phyloP scores from a whole-genome alignment of 1,140 invertebrate species.

The Euschistus heros region DNA sequence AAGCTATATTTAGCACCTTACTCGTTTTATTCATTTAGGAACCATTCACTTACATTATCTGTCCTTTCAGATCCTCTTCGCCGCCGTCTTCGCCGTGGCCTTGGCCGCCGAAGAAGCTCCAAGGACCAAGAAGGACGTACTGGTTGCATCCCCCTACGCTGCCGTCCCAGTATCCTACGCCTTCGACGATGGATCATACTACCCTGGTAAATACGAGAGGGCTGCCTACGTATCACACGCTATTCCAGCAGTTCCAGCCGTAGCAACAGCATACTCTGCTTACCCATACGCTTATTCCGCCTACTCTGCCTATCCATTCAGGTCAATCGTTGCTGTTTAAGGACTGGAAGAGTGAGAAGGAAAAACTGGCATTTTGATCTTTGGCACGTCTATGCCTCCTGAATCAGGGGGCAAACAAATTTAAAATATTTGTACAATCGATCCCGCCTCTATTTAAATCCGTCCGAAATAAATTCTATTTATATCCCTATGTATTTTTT shows the following conservation, averaged over 20 bases:
- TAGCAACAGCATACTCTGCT: not conserved
- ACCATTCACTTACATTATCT: too few species aligned
- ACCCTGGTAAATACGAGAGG: conserved; percentile 30
- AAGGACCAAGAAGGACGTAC: conserved; percentile 2
- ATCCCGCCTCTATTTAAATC: not conserved
- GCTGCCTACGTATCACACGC: not conserved
- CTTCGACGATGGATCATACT: conserved; percentile 29
- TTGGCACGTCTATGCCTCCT: not conserved
- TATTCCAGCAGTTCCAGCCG: not conserved
- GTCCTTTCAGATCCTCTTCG: not conserved
- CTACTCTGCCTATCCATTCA: conserved; percentile 17
- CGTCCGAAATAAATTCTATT: not conserved
- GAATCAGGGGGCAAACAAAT: not conserved
- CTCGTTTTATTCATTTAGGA: too few species aligned
- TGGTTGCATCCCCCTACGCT: not conserved
- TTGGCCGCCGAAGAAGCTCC: conserved; percentile 5
- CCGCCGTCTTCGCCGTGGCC: not conserved
- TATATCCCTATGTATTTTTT: too few species aligned
- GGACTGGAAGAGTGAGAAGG: too few species aligned
- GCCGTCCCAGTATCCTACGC: not conserved
- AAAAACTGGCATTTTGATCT: not conserved
- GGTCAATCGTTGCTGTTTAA: not conserved
- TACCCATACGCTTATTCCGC: conserved; percentile 22
- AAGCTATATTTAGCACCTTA: too few species aligned
- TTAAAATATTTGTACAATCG: too few species aligned